Base-by-base conservation (phyloP, 2,888 invertebrate species). In the Erebia palarica region DNA sequence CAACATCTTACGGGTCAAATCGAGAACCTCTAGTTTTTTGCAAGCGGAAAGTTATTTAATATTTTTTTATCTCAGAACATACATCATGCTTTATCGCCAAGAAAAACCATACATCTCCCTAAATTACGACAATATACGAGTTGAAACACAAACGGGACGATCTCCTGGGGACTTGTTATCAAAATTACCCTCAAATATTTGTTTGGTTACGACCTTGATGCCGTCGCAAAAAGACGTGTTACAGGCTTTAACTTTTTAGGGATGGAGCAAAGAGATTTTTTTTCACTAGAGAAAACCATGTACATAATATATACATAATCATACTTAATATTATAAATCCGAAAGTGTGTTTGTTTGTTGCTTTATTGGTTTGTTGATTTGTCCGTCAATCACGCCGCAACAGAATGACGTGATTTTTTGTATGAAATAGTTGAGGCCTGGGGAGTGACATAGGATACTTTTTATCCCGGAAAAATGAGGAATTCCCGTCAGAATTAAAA, bases 101-200 rank as follows among this genome's bases (percentile, higher is more conserved):
- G 68, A 69, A 70, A 72, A 70, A 67, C 68, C 64, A 70, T 67
- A 65, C 57, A 49, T 65, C 49, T 49, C 67, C 55, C 51, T 42
- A 71, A 75, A 72, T 73, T 75, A 70, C 70, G 72, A 65, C 70
- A 67, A 70, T 70, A 68, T 75, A 70, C 69, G 65, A 69, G 60
- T 65, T 66, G 65, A 59, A 69, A 60, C 49, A 69, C 27, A 67
- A 27, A 59, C 27, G 75, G 75, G 44, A 60, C 53, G 65, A 27
- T 59, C 75, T 68, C 74, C 18, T 21, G 73, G 75, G 73, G 70
- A 68, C 70, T 73, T 61, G 71, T 76, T 76, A 75, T 73, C 69
- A 72, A 71, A 69, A 68, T 57, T 67, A 67, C 58, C 59, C 67
- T 59, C 49, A 27, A 67, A 67, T 49, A 21, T 67, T 67, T 65